Evolutionary conservation across 92 coral and sea anemone genomes (phyloP).

Genomic region (Palythoa grandis): DNA sequence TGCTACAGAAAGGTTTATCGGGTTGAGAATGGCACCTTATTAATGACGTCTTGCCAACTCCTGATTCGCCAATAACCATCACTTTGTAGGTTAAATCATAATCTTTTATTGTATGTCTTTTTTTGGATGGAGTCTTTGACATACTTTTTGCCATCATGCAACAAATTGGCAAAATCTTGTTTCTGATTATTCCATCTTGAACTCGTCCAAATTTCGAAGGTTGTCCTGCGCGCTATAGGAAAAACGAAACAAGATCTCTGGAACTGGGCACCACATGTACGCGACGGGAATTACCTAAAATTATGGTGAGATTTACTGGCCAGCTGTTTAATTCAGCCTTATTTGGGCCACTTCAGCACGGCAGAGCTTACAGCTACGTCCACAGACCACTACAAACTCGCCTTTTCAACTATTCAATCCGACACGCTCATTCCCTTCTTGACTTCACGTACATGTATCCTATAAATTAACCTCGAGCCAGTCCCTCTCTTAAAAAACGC

Average conservation of each 20-base stretch:
- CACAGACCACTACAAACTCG: no score
- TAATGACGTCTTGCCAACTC: conserved; percentile 86
- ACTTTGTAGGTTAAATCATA: conserved; percentile 88
- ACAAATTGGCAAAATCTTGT: not conserved
- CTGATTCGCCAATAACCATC: conserved; percentile 86
- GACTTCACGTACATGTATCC: not conserved
- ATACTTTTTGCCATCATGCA: conserved; percentile 5
- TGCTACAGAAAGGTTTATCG: conserved; percentile 61
- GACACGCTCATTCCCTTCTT: not conserved
- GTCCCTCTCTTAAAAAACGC: not conserved
- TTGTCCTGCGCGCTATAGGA: no score
- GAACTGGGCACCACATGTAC: no score
- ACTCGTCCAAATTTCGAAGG: no score
- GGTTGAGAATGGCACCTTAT: conserved; percentile 83
- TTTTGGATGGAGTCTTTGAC: conserved; percentile 3
- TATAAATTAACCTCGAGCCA: conserved; percentile 17
- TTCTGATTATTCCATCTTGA: no score
- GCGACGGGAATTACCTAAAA: no score
- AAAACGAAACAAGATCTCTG: no score
- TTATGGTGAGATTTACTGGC: no score
- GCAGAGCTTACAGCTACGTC: no score
- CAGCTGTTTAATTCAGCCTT: no score
- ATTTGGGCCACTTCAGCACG: no score
- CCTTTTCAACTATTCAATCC: not conserved
- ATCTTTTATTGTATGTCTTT: conserved; percentile 51